A percentile compares a stretch with the other conserved stretches of the same genome.
Evolutionary conservation across 2,113 vertebrate species (phyloP).

Genomic region (Zosterops hypoxanthus): DNA sequence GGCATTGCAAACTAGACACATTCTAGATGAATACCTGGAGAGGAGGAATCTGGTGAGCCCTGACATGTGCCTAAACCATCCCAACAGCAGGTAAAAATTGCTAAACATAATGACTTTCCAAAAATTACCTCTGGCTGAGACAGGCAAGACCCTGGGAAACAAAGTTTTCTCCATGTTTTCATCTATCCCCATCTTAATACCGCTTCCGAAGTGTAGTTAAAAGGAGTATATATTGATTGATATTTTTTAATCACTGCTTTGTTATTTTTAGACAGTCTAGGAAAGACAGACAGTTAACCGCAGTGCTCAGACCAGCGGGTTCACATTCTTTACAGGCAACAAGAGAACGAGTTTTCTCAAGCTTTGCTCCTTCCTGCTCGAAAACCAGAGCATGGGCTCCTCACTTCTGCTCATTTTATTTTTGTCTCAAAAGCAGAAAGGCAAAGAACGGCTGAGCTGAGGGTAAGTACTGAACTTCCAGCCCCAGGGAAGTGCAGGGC

Average conservation of each 20-base stretch:
- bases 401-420: background rate
- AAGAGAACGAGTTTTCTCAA: conserved; percentile 30
- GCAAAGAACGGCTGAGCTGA: background rate
- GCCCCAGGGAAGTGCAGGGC: rapidly evolving
- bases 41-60: background rate
- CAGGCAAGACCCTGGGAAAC: background rate
- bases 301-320: conserved; percentile 24
- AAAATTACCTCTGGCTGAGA: background rate
- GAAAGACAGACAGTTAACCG: conserved; percentile 35
- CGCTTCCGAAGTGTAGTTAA: rapidly evolving
- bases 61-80: background rate
- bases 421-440: background rate
- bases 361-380: background rate
- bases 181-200: background rate
- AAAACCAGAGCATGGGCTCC: background rate
- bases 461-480: background rate
- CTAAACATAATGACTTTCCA: background rate
- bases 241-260: conserved; percentile 29
- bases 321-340: conserved; percentile 36
- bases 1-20: rapidly evolving
- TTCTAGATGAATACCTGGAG: background rate
- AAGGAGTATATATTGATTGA: conserved; percentile 23
- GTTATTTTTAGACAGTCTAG: conserved; percentile 34
- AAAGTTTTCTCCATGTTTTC: background rate
- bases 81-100: background rate